phyloP scores from a whole-genome alignment of 2,113 vertebrate species.

The Charadrius vociferus region DNA sequence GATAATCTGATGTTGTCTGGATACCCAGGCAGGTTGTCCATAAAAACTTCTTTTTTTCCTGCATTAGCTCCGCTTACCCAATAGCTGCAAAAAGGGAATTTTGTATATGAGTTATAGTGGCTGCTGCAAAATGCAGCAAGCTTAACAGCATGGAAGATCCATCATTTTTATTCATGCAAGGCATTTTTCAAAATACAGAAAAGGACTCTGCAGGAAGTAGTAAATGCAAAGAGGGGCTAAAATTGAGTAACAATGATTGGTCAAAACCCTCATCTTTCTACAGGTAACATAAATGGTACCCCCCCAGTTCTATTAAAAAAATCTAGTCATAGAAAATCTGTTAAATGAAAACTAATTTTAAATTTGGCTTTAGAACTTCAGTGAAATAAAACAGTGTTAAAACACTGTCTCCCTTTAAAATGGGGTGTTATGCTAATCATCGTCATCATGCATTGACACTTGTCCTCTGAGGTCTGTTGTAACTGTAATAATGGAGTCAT shows the following conservation, averaged over 20 bases:
- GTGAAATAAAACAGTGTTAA: neutral
- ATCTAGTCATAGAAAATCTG: neutral
- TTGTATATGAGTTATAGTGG: neutral
- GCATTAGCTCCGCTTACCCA: conserved; percentile 74
- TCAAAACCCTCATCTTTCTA: neutral
- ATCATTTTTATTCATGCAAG: neutral
- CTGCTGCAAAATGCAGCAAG: neutral
- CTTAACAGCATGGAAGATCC: neutral
- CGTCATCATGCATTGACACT: neutral
- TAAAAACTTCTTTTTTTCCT: conserved; percentile 65
- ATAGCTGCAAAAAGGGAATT: conserved; percentile 51
- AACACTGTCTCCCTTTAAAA: neutral
- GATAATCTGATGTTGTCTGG: conserved; percentile 79
- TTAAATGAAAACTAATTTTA: neutral
- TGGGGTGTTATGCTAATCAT: neutral
- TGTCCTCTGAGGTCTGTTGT: neutral
- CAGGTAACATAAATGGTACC: neutral
- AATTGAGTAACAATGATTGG: neutral
- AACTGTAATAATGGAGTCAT: neutral
- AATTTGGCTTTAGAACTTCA: neutral
- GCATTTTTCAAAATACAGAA: neutral
- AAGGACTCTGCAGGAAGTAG: neutral
- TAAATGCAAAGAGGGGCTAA: neutral
- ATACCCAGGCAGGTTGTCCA: conserved; percentile 78
- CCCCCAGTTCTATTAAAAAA: neutral